Percentiles rank a stretch among this genome's conserved stretches.
phyloP scores from a whole-genome alignment of 2,113 vertebrate genomes.

The Globicephala melas region DNA sequence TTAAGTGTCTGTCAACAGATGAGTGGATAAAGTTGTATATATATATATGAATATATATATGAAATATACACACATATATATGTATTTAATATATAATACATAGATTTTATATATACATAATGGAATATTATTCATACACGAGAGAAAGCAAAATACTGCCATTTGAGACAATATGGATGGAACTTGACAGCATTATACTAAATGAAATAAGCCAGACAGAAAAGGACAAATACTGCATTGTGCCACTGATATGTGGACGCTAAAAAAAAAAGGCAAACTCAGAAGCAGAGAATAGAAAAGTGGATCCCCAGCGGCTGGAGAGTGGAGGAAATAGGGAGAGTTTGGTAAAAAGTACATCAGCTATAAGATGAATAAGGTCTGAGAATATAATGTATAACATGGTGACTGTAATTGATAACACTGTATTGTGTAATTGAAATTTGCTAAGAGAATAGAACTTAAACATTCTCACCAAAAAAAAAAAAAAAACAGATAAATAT shows the following conservation, averaged over 20 bases:
- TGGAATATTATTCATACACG: neutral
- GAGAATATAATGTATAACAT: neutral
- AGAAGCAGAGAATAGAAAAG: neutral
- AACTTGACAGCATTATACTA: neutral
- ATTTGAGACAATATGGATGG: neutral
- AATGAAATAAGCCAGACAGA: neutral
- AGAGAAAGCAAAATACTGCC: neutral
- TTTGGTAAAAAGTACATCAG: neutral
- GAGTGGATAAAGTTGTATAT: neutral
- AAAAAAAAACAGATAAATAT: neutral
- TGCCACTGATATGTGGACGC: neutral
- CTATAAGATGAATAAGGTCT: neutral
- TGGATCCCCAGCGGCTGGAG: neutral
- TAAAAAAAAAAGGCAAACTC: neutral
- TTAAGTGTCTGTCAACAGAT: neutral
- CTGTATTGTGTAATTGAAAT: neutral
- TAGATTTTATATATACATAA: neutral
- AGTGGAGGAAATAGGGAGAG: neutral
- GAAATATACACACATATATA: neutral
- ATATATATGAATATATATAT: neutral
- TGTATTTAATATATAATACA: neutral
- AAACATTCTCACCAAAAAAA: neutral
- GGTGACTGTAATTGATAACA: neutral
- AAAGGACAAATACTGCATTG: neutral
- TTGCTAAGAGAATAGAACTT: neutral